Evolutionary conservation across 2,888 invertebrate species (phyloP), one percentile per base, ranked within the genome.

Genomic region (Leptopilina drosophilae): DNA sequence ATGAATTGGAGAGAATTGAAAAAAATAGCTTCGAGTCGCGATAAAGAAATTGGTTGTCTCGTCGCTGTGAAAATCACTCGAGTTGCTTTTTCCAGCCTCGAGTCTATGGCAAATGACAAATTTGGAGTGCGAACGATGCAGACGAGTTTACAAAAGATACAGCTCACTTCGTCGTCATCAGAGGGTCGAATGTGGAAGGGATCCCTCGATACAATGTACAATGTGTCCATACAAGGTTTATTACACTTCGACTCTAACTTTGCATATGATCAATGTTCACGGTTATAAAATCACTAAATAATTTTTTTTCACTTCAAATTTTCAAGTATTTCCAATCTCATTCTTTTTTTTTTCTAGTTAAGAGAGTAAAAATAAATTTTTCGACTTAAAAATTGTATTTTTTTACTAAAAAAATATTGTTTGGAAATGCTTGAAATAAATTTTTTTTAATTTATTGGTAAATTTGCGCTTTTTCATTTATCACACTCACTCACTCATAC

Each of bases 171-270:
- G 78, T 76, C 82, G 85, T 81, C 83, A 81, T 82, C 83, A 80
- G 59, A 64, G 82, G 78, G 76, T 81, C 78, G 83, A 83, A 77
- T 83, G 82, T 76, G 81, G 80, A 76, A 83, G 76, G 79, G 81
- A 82, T 78, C 82, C 82, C 56, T 66, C 78, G 64, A 83, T 84
- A 77, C 77, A 80, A 67, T 82, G 80, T 76, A 64, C 83, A 15
- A 79, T 82, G 78, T 84, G 84, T 76, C 82, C 82, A 59, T 84
- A 84, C 81, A 84, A 83, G 80, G 81, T 82, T 77, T 84, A 81
- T 82, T 86, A 84, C 78, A 73, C 82, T n/a, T 84, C 82, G 26
- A 82, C 78, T 64, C 76, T 86, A 65, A 82, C 79, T n/a, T 80
- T 80, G 77, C 84, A 82, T 73, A 83, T 82, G 82, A 81, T 83